Evolutionary conservation across 2,888 invertebrate species (phyloP), one percentile per base, ranked within the genome.

Genomic region (Apamea epomidion): DNA sequence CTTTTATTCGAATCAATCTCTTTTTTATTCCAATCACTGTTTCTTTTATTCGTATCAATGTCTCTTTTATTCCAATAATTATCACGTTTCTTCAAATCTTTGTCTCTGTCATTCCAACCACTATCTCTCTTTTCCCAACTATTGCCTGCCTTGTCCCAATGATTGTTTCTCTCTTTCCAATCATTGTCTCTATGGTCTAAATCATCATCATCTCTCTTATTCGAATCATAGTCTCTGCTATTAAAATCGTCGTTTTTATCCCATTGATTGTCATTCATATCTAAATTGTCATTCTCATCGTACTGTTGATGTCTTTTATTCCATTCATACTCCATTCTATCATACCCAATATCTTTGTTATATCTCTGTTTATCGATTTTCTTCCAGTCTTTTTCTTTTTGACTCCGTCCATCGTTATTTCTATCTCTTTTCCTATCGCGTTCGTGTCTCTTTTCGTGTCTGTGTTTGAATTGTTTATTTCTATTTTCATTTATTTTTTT

Each of bases 281-380:
- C 71, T 54, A 48, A 64, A 25, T 67, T 37, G 3, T 78, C 21
- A 1, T 51, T 14, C 8, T 60, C 29, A 5, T 60, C 65, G n/a
- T 78, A 45, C 2, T 62, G n/a, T 21, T 14, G 8, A 12, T 82
- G 42, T 29, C 84, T 84, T 10, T 76, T 70, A 45, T 88, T 73
- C 80, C 81, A 81, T 2, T 81, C 78, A 7, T 76, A 21, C 0
- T 76, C 65, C 64, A 83, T 69, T 32, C 7, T 58, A 62, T 81
- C 65, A 25, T 18, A 16, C 1, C n/a, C 21, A 16, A 42, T 10
- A 3, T 60, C 29, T 54, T 65, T 48, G 21, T 54, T n/a, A 6
- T 60, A 16, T 7, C 0, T 14, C 48, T 54, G 32, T 16, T 32
- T 60, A 2, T 48, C 37, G 18, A 54, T 54, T 16, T 76, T 48